These are phyloP conservation scores for Acanthis flammea DNA, from an alignment of 2,797 vertebrate genomes.

Conservation along the genomic window DNA sequence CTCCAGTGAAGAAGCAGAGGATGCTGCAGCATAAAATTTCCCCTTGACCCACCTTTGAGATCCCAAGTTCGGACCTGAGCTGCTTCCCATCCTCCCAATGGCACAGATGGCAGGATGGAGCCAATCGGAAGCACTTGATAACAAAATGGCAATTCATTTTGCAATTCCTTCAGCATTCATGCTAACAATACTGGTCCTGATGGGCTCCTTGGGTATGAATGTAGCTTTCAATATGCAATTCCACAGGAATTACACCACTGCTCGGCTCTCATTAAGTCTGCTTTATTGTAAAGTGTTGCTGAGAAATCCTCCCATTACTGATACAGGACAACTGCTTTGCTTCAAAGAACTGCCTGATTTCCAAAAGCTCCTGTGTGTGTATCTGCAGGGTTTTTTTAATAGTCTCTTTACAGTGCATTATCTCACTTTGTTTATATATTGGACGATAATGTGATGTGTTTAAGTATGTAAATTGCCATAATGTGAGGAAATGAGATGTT, in stretches of 20 bases:
- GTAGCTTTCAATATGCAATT: conserved; percentile 80
- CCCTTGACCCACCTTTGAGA: conserved; percentile 36
- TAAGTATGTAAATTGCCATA: conserved; percentile 76
- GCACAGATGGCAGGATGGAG: conserved; percentile 78
- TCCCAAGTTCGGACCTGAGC: conserved; percentile 63
- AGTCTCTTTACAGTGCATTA: conserved; percentile 63
- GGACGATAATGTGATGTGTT: conserved; percentile 66
- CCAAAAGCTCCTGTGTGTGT: conserved; percentile 65
- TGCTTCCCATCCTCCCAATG: conserved; percentile 57
- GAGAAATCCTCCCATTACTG: conserved; percentile 73
- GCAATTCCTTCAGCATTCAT: conserved; percentile 80
- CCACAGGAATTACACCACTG: conserved; percentile 70
- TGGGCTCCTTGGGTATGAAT: conserved; percentile 78
- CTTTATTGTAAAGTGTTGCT: conserved; percentile 79
- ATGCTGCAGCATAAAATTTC: conserved; percentile 12
- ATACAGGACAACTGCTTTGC: conserved; percentile 75
- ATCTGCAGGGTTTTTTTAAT: conserved; percentile 46
- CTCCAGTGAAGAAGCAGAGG: conserved; percentile 4
- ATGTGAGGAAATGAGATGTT: conserved; percentile 76
- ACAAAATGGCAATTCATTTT: conserved; percentile 73
- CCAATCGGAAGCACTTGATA: conserved; percentile 78
- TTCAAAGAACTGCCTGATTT: conserved; percentile 74
- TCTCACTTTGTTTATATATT: conserved; percentile 75
- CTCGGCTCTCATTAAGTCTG: conserved; percentile 77
- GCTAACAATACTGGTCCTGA: conserved; percentile 78